Evolutionary conservation across 2,888 invertebrate genomes (phyloP), one percentile per base, ranked within the genome.

Genomic region (Scotopteryx bipunctaria): DNA sequence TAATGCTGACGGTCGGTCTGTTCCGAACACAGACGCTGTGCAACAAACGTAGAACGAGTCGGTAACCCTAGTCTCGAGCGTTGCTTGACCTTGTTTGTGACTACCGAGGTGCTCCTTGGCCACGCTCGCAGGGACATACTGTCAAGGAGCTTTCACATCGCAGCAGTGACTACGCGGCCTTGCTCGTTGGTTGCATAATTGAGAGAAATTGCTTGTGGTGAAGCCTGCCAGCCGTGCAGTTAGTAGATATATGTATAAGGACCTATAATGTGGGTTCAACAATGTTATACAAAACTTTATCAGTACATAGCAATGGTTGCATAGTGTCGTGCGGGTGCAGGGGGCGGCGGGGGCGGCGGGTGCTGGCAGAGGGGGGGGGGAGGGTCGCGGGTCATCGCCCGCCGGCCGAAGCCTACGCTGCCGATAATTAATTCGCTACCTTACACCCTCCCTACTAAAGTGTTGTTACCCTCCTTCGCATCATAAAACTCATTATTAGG

Each of bases 341-440:
- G 17, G 16, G 40, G 11, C 2, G 6, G 33, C 13, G 19, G 42
- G 32, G 48, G 35, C 32, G 33, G 45, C 25, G n/a, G 25, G 1
- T 43, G 27, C 8, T 23, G 45, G 31, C 32, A 33, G 33, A 6
- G 47, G 21, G 38, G 37, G 55, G 43, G 45, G 36, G n/a, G 13
- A 16, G 35, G 35, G 55, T 47, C 37, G 49, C 44, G 57, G 57
- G 58, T 59, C 51, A 55, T 33, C 33, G 59, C 9, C 50, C 61
- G 53, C 41, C 23, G 36, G 19, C 1, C 16, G 32, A 11, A n/a
- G 43, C 29, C 16, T 29, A 27, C 38, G 15, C 11, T 35, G 11
- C 35, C 29, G 31, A 13, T 43, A 15, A 37, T 29, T 49, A 46
- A 45, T 33, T 49, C 48, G 38, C 37, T 38, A 31, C 37, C 37